Conservation (phyloP, 2,888 invertebrate genomes). For the Oscheius onirici region DNA sequence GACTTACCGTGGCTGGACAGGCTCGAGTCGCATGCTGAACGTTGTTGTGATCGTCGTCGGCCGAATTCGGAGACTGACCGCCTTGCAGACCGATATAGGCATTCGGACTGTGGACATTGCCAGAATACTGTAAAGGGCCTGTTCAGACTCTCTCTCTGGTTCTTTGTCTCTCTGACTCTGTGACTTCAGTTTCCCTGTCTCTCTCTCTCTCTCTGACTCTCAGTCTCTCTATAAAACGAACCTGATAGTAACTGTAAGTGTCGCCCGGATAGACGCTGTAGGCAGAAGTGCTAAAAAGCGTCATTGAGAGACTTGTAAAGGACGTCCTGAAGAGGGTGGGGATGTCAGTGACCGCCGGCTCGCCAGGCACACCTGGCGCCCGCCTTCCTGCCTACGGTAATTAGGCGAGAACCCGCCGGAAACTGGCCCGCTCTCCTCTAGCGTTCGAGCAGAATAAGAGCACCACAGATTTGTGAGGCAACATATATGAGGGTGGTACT, state of each 20-base stretch:
- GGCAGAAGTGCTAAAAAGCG: conserved; percentile 32
- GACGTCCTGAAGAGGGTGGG: background rate
- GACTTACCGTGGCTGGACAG: conserved; percentile 61
- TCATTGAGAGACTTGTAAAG: conserved; percentile 2
- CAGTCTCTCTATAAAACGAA: conserved; percentile 1
- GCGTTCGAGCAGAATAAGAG: conserved; percentile 22
- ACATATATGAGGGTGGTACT: no score
- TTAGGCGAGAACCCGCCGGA: conserved; percentile 31
- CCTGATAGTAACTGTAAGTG: conserved; percentile 43
- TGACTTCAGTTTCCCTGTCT: no score
- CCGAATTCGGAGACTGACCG: conserved; percentile 52
- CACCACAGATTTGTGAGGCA: background rate
- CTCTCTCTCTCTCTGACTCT: no score
- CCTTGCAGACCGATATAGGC: conserved; percentile 22
- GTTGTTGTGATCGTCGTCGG: conserved; percentile 41
- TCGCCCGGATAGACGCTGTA: conserved; percentile 44
- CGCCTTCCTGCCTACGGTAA: conserved; percentile 36
- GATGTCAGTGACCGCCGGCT: conserved; percentile 32
- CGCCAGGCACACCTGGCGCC: conserved; percentile 32
- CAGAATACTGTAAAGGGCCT: conserved; percentile 43
- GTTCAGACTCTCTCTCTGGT: background rate
- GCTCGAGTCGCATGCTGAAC: conserved; percentile 55
- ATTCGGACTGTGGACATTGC: conserved; percentile 41
- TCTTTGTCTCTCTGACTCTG: no score
- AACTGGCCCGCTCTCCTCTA: conserved; percentile 8